Evolutionary conservation across 2,797 vertebrate genomes (phyloP), one percentile per base, ranked within the genome.

Genomic region (Tiaroga cobitis): DNA sequence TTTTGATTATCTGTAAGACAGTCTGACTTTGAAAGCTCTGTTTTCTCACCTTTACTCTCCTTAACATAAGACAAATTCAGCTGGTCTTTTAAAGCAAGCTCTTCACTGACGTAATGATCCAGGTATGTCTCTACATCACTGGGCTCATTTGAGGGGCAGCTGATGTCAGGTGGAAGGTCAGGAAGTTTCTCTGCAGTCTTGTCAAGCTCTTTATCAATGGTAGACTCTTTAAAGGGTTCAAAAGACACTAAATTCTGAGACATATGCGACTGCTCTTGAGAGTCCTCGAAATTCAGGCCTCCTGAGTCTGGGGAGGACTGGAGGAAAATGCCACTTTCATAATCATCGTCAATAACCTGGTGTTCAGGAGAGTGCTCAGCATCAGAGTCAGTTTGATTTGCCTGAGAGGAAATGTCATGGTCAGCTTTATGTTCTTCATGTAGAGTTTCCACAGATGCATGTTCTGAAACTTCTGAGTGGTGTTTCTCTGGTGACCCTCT

Each of bases 311-410:
- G 0, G 37, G 24, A n/a, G 49, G 70, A 86, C 59, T 90, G 85
- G 70, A 67, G 59, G 26, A 74, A 75, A n/a, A 41, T 19, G 21
- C 77, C 82, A 0, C 73, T 86, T 85, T 90, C 90, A 77, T 87
- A 18, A 51, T 86, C 65, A 85, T 86, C 84, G 83, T 86, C 84
- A 8, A 86, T 13, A 32, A 88, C 59, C 5, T 84, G 85, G 69
- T 92, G 91, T 88, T 94, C 87, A 39, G 93, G 93, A 79, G 92
- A 83, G 69, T 75, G 90, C 74, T 95, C 93, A 0, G 41, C 81
- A 88, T 94, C 93, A 65, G 93, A 95, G 56, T 94, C 92, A 2
- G 92, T 90, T 24, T 93, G 92, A 2, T 93, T 92, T 59, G 92
- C 93, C 39, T 92, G 90, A 77, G 92, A 91, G 34, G 92, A 93